Conservation (phyloP, 2,797 vertebrate genomes). For the Parauchenoglanis ngamensis region DNA sequence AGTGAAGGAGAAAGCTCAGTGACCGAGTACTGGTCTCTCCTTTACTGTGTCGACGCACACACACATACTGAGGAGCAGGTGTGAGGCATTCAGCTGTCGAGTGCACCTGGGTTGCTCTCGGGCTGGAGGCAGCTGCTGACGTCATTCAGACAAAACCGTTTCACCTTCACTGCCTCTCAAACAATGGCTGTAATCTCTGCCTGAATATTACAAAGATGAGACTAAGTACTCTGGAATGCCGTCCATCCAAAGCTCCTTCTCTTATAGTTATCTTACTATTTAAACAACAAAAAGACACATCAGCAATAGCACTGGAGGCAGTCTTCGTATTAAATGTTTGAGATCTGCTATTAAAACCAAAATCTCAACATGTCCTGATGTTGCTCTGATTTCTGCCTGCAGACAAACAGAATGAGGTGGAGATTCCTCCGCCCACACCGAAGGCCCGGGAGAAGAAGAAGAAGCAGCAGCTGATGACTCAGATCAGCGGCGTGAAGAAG, state of each 20-base stretch:
- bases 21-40: constrained; percentile 3
- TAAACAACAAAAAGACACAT: neutral
- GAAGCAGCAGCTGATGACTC: constrained; percentile 94
- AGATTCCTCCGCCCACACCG: constrained; percentile 93
- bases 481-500: constrained; percentile 97
- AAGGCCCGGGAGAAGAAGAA: constrained; percentile 97
- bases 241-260: constrained; percentile 8
- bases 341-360: neutral
- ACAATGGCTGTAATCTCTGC: constrained; percentile 53
- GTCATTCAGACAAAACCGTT: constrained; percentile 50
- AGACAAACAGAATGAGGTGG: constrained; percentile 99
- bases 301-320: neutral
- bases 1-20: constrained; percentile 37
- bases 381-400: constrained; percentile 36
- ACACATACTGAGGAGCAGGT: constrained; percentile 45
- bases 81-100: constrained; percentile 45
- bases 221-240: constrained; percentile 40
- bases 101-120: constrained; percentile 51
- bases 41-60: neutral
- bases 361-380: neutral
- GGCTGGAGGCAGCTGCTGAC: constrained; percentile 45
- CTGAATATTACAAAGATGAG: constrained; percentile 50
- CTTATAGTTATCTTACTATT: neutral
- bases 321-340: neutral
- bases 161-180: constrained; percentile 42